phyloP scores from a whole-genome alignment of 2,797 vertebrate genomes.

The Salmo trutta region DNA sequence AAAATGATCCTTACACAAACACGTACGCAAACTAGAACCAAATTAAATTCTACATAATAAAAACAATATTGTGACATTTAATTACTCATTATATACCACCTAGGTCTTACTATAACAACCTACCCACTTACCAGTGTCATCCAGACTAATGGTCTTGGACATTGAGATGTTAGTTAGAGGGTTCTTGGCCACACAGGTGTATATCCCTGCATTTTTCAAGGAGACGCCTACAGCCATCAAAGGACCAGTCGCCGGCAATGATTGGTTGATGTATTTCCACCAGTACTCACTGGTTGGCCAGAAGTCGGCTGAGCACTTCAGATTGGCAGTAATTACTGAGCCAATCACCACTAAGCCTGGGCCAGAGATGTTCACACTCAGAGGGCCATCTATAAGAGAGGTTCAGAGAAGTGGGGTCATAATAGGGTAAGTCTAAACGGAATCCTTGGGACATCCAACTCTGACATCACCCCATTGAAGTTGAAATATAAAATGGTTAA shows the following conservation, averaged over 20 bases:
- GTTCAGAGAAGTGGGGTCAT: background rate
- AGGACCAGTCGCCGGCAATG: background rate
- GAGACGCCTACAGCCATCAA: slow-evolving; percentile 12
- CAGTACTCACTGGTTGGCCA: slow-evolving; percentile 58
- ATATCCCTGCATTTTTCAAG: slow-evolving; percentile 29
- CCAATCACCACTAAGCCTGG: background rate
- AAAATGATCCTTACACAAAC: background rate
- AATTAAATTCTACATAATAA: background rate
- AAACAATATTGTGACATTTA: background rate
- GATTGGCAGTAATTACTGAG: rapidly evolving
- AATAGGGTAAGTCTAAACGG: too few species aligned
- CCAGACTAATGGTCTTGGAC: slow-evolving; percentile 26
- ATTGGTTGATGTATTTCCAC: slow-evolving; percentile 55
- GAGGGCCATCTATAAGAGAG: slow-evolving; percentile 69
- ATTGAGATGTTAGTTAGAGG: slow-evolving; percentile 63
- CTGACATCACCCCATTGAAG: too few species aligned
- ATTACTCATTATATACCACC: background rate
- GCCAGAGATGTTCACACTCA: slow-evolving; percentile 48
- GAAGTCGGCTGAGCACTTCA: slow-evolving; percentile 63
- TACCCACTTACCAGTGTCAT: slow-evolving; percentile 57
- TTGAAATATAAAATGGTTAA: background rate
- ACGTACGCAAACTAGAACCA: background rate
- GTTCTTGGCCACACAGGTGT: slow-evolving; percentile 70
- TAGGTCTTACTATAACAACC: background rate
- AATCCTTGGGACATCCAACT: too few species aligned